Conservation (phyloP, 1,140 invertebrate species). For the Bombyx mandarina region DNA sequence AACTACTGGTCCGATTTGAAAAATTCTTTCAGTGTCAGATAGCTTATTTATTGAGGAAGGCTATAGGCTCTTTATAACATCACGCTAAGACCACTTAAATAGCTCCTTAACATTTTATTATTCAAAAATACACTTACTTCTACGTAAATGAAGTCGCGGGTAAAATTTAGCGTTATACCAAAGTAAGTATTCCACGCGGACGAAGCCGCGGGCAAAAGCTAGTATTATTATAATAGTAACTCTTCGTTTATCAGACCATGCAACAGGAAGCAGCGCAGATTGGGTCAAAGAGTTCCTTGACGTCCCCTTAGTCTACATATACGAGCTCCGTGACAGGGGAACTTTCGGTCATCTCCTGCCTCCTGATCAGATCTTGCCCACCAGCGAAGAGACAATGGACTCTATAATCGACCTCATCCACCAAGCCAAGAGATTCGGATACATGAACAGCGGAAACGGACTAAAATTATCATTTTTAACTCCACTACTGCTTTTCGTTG, state of each 20-base stretch:
- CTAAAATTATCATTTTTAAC: conserved; percentile 16
- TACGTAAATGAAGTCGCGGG: too few relatives aligned
- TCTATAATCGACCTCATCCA: conserved; percentile 75
- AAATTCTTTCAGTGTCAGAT: too few relatives aligned
- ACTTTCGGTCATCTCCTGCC: conserved; percentile 83
- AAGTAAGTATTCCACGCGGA: too few relatives aligned
- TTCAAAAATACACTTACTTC: too few relatives aligned
- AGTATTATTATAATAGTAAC: background rate
- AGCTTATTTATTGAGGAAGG: too few relatives aligned
- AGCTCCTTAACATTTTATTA: too few relatives aligned
- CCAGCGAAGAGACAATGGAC: conserved; percentile 79
- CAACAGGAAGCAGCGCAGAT: conserved; percentile 76
- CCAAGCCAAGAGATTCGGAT: conserved; percentile 64
- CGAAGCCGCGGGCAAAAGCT: too few relatives aligned
- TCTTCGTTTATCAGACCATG: conserved; percentile 62
- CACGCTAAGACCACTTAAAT: too few relatives aligned
- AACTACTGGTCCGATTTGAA: too few relatives aligned
- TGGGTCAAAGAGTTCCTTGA: conserved; percentile 76
- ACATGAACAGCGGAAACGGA: conserved; percentile 30
- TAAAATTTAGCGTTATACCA: too few relatives aligned
- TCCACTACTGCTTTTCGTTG: background rate
- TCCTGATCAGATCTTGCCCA: conserved; percentile 80
- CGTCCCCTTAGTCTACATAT: conserved; percentile 76
- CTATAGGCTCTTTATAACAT: too few relatives aligned
- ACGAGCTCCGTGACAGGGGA: conserved; percentile 79